phyloP scores from a whole-genome alignment of 2,888 invertebrate species.

The Erynnis tages region DNA sequence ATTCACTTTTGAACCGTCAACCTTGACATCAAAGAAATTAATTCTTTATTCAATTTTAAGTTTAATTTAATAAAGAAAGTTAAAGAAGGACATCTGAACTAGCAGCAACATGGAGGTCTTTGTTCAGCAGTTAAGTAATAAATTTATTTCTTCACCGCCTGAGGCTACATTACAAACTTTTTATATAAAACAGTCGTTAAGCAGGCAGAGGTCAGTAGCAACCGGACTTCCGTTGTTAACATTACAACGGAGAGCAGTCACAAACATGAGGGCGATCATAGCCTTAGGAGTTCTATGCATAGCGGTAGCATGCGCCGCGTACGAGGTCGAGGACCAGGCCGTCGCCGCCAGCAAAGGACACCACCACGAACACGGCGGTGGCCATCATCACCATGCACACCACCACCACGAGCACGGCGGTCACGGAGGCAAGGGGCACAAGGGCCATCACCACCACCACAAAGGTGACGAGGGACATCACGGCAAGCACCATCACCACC shows the following conservation, averaged over 20 bases:
- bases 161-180: conserved; percentile 49
- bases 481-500: conserved; percentile 88
- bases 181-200: conserved; percentile 71
- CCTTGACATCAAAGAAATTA: no score
- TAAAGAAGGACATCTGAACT: conserved; percentile 47
- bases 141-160: conserved; percentile 58
- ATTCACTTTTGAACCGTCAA: no score
- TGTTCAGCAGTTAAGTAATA: conserved; percentile 71
- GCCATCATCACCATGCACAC: conserved; percentile 84
- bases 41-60: no score
- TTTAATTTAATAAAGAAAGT: background rate
- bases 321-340: conserved; percentile 59
- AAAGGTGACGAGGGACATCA: conserved; percentile 89
- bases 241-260: conserved; percentile 10
- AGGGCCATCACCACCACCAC: conserved; percentile 88
- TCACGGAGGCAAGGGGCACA: conserved; percentile 89
- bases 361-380: conserved; percentile 83
- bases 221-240: conserved; percentile 57
- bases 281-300: conserved; percentile 57
- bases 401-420: conserved; percentile 87
- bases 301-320: conserved; percentile 54
- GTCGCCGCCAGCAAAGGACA: conserved; percentile 76
- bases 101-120: conserved; percentile 55
- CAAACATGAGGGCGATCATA: conserved; percentile 50
- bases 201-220: conserved; percentile 63